Conservation (phyloP, 2,113 vertebrate species). For the Oceanites oceanicus region DNA sequence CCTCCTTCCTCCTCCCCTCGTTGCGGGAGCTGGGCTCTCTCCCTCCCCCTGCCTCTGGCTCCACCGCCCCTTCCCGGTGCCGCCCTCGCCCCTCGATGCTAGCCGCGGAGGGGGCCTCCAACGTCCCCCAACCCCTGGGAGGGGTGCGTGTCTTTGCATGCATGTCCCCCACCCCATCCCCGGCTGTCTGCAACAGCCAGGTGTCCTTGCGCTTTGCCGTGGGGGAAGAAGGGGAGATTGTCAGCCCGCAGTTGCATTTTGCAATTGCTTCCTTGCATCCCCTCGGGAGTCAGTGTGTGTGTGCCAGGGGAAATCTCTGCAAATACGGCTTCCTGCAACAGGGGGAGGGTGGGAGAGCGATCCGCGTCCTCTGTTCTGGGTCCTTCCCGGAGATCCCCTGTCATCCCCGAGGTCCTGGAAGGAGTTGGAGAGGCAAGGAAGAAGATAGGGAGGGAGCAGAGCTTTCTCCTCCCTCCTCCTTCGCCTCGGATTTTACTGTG, state of each 20-base stretch:
- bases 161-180: background rate
- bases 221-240: background rate
- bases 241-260: background rate
- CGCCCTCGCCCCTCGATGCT: background rate
- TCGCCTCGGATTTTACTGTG: background rate
- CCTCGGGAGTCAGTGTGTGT: background rate
- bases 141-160: background rate
- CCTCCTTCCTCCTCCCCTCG: constrained; percentile 49
- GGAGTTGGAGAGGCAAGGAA: background rate
- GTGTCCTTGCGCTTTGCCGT: background rate
- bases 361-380: background rate
- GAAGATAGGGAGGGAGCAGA: background rate
- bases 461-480: background rate
- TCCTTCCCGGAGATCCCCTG: background rate
- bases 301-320: background rate
- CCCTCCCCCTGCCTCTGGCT: background rate
- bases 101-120: background rate
- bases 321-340: background rate
- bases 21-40: background rate
- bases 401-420: background rate
- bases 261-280: background rate
- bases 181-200: background rate
- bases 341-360: background rate
- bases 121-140: background rate
- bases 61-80: background rate